Evolutionary conservation across 2,113 vertebrate species (phyloP), one percentile per base, ranked within the genome.

Genomic region (Cathartes aura): DNA sequence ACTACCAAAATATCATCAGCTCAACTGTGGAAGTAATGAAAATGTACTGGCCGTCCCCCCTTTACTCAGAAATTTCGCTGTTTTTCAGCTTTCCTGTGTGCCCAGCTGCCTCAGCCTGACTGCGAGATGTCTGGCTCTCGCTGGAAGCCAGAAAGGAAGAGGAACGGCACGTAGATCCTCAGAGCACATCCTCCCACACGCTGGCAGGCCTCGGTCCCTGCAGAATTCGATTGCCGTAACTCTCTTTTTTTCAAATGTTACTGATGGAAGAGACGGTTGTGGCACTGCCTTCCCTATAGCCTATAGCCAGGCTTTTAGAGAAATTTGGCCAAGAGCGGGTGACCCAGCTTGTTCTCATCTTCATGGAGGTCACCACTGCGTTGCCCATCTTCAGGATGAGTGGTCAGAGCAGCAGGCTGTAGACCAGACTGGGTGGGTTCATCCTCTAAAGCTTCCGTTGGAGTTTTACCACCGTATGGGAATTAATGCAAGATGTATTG

Each of bases 71-170:
- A 90, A 89, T 96, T 24, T 53, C 9, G 2, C 82, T 53, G 72
- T 2, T 72, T 90, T 82, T 80, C 71, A 85, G 74, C 79, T 82
- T 95, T 67, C 58, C 93, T 27, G 18, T 52, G 88, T 94, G 96
- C 94, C 96, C 97, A 97, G 97, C 94, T 96, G 97, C 95, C 92
- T 96, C 95, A 90, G 90, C 93, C 67, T 63, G 48, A 14, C 12
- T 43, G 86, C 10, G 87, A 83, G 92, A 68, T 93, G 96, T 94
- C 95, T 97, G 94, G 76, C 89, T 97, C 66, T 68, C 24, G 21
- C 89, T 94, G 95, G 82, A 85, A 95, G 96, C 43, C 95, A 95
- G 90, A 40, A 82, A 91, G 87, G 90, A 92, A 96, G 78, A 82
- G 78, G 90, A 80, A 24, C 0, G 40, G 91, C 81, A 68, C 10